Evolutionary conservation across 2,888 invertebrate genomes (phyloP).

Genomic region (Crocallis elinguaria): DNA sequence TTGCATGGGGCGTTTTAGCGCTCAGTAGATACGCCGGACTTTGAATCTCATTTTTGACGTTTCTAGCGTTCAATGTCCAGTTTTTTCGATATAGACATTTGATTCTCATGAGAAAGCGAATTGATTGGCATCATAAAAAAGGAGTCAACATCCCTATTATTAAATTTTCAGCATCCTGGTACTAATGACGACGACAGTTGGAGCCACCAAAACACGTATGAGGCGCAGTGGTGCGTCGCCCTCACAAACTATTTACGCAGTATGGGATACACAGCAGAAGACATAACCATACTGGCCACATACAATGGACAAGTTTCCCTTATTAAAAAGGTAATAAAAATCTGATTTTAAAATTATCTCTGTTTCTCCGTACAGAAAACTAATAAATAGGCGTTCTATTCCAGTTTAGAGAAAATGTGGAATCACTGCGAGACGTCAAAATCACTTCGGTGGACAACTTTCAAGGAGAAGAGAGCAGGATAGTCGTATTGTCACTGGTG

Average conservation of each 20-base stretch:
- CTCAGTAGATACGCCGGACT: too few species aligned
- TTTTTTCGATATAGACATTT: too few species aligned
- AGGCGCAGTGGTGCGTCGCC: conserved; percentile 86
- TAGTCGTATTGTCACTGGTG: conserved; percentile 91
- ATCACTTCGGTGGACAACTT: conserved; percentile 91
- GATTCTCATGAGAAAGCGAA: too few species aligned
- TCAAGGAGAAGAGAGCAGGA: conserved; percentile 92
- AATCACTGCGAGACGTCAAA: conserved; percentile 76
- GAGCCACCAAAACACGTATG: conserved; percentile 86
- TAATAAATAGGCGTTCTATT: background rate
- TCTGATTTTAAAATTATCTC: background rate
- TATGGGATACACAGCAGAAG: conserved; percentile 83
- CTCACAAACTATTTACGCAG: conserved; percentile 86
- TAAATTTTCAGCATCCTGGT: too few species aligned
- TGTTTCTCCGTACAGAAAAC: background rate
- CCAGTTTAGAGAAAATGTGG: conserved; percentile 64
- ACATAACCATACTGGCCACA: conserved; percentile 90
- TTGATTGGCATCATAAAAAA: too few species aligned
- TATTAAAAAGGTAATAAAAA: conserved; percentile 72
- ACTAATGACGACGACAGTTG: conserved; percentile 82
- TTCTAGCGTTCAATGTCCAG: too few species aligned
- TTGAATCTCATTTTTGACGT: too few species aligned
- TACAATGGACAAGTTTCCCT: conserved; percentile 89
- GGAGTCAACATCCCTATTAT: too few species aligned
- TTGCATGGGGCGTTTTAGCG: too few species aligned